These are phyloP conservation scores for Passerculus sandwichensis DNA, from an alignment of 2,797 vertebrate species.

Conservation along the genomic window DNA sequence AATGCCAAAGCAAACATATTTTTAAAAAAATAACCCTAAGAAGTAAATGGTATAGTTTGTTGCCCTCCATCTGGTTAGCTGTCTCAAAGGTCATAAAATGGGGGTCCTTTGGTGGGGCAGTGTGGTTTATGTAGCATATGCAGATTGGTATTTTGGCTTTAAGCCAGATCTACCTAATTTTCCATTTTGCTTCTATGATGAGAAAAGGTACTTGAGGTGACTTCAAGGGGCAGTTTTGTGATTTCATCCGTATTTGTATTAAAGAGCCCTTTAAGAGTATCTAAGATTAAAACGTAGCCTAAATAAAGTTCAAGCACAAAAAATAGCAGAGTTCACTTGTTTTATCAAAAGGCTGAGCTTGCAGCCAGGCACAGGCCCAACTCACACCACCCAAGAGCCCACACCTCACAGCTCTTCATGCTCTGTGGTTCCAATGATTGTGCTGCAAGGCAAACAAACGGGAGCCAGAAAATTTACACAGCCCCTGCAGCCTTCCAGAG, in stretches of 20 bases:
- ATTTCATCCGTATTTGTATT: slow-evolving; percentile 65
- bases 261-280: slow-evolving; percentile 55
- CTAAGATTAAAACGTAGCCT: slow-evolving; percentile 25
- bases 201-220: slow-evolving; percentile 40
- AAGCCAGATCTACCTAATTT: slow-evolving; percentile 68
- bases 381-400: not conserved
- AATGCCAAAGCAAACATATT: slow-evolving; percentile 44
- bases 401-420: not conserved
- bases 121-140: slow-evolving; percentile 73
- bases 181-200: slow-evolving; percentile 65
- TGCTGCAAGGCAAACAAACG: not conserved
- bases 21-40: not conserved
- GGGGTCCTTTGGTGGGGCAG: slow-evolving; percentile 60
- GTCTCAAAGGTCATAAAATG: slow-evolving; percentile 67
- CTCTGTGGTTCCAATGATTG: not conserved
- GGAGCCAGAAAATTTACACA: not conserved
- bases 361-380: not conserved
- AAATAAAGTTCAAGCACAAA: slow-evolving; percentile 20
- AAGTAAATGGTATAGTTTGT: slow-evolving; percentile 48
- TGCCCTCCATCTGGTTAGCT: slow-evolving; percentile 63
- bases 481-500: not conserved
- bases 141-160: slow-evolving; percentile 70
- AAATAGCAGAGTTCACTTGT: not conserved
- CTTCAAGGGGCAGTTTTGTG: slow-evolving; percentile 47
- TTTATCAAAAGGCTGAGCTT: slow-evolving; percentile 28